Conservation (phyloP, 2,888 invertebrate genomes). For the Cephus pygmeus region DNA sequence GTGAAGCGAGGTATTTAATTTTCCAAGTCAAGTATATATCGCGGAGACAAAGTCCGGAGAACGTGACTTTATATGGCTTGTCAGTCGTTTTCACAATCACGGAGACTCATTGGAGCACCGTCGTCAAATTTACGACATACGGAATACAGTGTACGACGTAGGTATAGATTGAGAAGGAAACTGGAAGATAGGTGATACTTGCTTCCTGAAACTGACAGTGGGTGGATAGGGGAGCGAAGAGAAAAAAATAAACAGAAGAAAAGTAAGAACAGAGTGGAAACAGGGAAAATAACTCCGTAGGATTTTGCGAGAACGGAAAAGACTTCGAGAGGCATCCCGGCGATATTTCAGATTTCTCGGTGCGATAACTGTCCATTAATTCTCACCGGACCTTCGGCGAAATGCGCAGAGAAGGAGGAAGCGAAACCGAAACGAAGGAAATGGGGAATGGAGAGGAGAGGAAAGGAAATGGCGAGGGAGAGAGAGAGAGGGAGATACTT, state of each 20-base stretch:
- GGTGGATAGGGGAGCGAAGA: not conserved
- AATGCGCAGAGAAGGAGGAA: not conserved
- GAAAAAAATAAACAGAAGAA: slow-evolving; percentile 11
- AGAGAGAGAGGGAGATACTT: not conserved
- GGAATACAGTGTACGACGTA: not conserved
- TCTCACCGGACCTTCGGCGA: slow-evolving; percentile 30
- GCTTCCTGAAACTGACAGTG: not conserved
- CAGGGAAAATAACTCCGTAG: not conserved
- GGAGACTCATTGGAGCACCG: not conserved
- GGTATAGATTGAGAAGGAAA: not conserved
- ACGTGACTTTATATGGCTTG: not conserved
- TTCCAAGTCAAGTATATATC: not conserved
- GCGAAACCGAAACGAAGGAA: not conserved
- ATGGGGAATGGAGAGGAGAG: not conserved
- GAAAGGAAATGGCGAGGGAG: not conserved
- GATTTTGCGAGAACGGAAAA: slow-evolving; percentile 17
- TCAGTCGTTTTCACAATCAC: not conserved
- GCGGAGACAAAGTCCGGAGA: not conserved
- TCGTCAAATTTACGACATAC: not conserved
- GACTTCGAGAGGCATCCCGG: slow-evolving; percentile 40
- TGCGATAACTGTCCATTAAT: slow-evolving; percentile 55
- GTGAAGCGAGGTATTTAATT: slow-evolving; percentile 14
- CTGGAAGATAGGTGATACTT: not conserved
- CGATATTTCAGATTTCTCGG: slow-evolving; percentile 50
- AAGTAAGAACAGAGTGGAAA: not conserved